phyloP scores from a whole-genome alignment of 2,113 vertebrate species.

The Menidia beryllina region DNA sequence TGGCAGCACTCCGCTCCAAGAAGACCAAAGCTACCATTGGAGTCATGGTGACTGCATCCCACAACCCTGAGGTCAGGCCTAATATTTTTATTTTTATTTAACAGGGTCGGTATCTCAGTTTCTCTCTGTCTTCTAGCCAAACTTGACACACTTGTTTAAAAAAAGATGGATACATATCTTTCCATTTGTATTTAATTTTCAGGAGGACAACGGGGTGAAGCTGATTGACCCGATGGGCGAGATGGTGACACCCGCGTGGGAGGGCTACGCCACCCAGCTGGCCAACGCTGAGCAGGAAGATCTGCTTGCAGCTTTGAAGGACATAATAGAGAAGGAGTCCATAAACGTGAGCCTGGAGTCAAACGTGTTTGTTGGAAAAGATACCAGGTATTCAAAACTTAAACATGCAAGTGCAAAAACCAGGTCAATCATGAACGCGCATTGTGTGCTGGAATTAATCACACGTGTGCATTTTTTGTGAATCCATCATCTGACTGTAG shows the following conservation, averaged over 20 bases:
- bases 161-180: too few species aligned
- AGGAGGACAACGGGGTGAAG: slow-evolving; percentile 98
- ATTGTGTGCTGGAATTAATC: not conserved
- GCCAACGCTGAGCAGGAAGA: slow-evolving; percentile 90
- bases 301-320: slow-evolving; percentile 77
- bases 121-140: not conserved
- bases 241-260: slow-evolving; percentile 92
- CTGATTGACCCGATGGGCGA: slow-evolving; percentile 94
- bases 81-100: not conserved
- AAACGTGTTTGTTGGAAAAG: slow-evolving; percentile 88
- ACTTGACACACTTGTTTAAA: not conserved
- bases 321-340: slow-evolving; percentile 85
- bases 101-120: not conserved
- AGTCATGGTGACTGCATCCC: slow-evolving; percentile 96
- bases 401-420: not conserved
- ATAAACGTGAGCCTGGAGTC: slow-evolving; percentile 84
- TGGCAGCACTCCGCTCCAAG: slow-evolving; percentile 89
- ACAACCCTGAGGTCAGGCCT: slow-evolving; percentile 91
- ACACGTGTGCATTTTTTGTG: not conserved
- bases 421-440: not conserved
- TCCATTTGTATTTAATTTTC: not conserved
- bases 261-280: slow-evolving; percentile 88
- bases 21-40: slow-evolving; percentile 87
- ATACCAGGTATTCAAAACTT: slow-evolving; percentile 87
- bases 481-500: slow-evolving; percentile 69